Percentiles rank a stretch among this genome's conserved stretches.
These are phyloP conservation scores for Pollenia angustigena DNA, from an alignment of 2,888 invertebrate genomes.

Conservation along the genomic window DNA sequence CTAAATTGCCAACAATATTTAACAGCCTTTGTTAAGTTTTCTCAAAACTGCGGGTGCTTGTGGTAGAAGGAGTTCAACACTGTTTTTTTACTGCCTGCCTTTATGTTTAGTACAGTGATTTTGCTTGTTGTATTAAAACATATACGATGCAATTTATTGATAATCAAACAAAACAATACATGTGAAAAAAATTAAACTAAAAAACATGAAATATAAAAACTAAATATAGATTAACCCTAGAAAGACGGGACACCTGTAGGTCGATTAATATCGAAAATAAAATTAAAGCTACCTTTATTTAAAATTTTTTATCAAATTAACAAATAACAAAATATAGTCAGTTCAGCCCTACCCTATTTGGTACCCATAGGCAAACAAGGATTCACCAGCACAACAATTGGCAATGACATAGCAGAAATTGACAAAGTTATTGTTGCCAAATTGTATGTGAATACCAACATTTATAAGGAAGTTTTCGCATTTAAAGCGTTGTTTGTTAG, in stretches of 20 bases:
- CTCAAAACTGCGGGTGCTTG: constrained; percentile 58
- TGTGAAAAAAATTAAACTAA: neutral
- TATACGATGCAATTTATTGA: constrained; percentile 62
- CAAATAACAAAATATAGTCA: too few relatives aligned
- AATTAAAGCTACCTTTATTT: neutral
- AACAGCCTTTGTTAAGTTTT: constrained; percentile 48
- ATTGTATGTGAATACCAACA: too few relatives aligned
- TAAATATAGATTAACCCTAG: constrained; percentile 49
- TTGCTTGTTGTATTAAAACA: constrained; percentile 37
- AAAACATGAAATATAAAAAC: neutral
- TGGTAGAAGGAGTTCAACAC: constrained; percentile 32
- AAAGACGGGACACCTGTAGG: neutral
- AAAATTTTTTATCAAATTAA: too few relatives aligned
- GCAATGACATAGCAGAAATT: too few relatives aligned
- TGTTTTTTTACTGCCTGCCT: constrained; percentile 36
- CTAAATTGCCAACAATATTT: constrained; percentile 64
- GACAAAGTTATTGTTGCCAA: too few relatives aligned
- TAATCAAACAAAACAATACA: constrained; percentile 11
- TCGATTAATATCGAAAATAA: neutral
- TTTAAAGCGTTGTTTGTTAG: too few relatives aligned
- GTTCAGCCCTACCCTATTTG: too few relatives aligned
- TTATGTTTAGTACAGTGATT: constrained; percentile 41
- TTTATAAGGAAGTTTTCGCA: too few relatives aligned
- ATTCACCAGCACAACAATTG: too few relatives aligned
- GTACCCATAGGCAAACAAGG: too few relatives aligned